Conservation (phyloP, 1,140 invertebrate genomes). For the Psix sp. region DNA sequence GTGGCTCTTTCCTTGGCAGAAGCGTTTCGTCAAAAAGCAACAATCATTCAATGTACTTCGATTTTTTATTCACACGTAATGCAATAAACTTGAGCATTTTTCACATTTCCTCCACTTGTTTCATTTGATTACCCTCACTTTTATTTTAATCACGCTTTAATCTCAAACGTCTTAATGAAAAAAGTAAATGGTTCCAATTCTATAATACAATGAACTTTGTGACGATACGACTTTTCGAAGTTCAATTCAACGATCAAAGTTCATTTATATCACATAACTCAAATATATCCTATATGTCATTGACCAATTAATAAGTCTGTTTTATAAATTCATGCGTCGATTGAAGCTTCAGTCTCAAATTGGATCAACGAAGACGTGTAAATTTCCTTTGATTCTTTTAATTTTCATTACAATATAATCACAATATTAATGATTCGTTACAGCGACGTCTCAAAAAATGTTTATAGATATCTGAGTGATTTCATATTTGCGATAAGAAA, state of each 20-base stretch:
- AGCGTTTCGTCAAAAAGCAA: slow-evolving; percentile 37
- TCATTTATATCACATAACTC: slow-evolving; percentile 11
- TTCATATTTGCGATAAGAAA: background rate
- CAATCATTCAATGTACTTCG: slow-evolving; percentile 41
- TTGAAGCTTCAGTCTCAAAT: background rate
- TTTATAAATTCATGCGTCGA: slow-evolving; percentile 1
- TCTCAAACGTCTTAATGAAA: background rate
- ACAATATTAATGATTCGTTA: background rate
- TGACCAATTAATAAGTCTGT: slow-evolving; percentile 13
- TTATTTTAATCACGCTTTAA: background rate
- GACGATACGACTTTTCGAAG: slow-evolving; percentile 27
- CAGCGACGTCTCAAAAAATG: too few relatives aligned
- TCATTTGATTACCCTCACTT: background rate
- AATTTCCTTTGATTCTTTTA: background rate
- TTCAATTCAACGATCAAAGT: slow-evolving; percentile 26
- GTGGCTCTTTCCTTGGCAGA: slow-evolving; percentile 54
- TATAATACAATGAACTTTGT: slow-evolving; percentile 26
- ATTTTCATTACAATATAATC: background rate
- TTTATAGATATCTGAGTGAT: background rate
- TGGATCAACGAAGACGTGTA: background rate
- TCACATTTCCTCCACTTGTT: slow-evolving; percentile 6
- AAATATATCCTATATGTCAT: slow-evolving; percentile 18
- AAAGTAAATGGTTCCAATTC: slow-evolving; percentile 11
- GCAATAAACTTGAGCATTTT: slow-evolving; percentile 38
- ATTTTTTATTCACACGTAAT: slow-evolving; percentile 36